Evolutionary conservation across 2,113 vertebrate species (phyloP).

Genomic region (Chaetura pelagica): DNA sequence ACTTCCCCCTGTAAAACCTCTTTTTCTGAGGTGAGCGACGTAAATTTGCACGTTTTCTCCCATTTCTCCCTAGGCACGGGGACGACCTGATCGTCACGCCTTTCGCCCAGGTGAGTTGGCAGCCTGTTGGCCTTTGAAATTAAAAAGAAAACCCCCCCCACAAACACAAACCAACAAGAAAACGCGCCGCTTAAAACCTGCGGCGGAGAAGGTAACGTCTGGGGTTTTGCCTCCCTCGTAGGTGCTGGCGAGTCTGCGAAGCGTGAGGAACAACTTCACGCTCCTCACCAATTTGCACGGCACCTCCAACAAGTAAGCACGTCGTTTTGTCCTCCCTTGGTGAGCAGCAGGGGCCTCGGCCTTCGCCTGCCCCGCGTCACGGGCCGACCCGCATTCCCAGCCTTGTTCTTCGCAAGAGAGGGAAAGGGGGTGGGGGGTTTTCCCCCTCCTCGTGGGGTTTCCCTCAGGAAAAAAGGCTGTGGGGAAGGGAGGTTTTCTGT

Average conservation of each 20-base stretch:
- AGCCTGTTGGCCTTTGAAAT: not conserved
- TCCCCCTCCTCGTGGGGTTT: too few relatives aligned
- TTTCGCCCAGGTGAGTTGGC: constrained; percentile 87
- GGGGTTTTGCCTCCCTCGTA: constrained; percentile 30
- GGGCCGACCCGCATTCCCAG: not conserved
- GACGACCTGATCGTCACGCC: constrained; percentile 98
- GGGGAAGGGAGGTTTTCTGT: not conserved
- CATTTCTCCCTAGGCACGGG: constrained; percentile 82
- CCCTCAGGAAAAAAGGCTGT: too few relatives aligned
- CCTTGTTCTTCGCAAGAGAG: not conserved
- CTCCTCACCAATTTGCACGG: constrained; percentile 91
- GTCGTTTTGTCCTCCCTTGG: not conserved
- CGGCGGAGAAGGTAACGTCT: fast-evolving
- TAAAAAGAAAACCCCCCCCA: too few relatives aligned
- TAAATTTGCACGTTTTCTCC: not conserved
- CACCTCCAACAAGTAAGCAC: constrained; percentile 88
- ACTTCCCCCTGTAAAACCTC: not conserved
- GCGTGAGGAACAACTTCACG: constrained; percentile 95
- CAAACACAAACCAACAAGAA: too few relatives aligned
- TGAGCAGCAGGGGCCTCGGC: not conserved
- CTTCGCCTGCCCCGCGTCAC: too few relatives aligned
- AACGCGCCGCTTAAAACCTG: not conserved
- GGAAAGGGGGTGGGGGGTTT: not conserved
- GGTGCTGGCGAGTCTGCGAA: constrained; percentile 95
- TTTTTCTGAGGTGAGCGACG: not conserved